phyloP scores from a whole-genome alignment of 2,888 invertebrate species.

The Nowickia ferox region DNA sequence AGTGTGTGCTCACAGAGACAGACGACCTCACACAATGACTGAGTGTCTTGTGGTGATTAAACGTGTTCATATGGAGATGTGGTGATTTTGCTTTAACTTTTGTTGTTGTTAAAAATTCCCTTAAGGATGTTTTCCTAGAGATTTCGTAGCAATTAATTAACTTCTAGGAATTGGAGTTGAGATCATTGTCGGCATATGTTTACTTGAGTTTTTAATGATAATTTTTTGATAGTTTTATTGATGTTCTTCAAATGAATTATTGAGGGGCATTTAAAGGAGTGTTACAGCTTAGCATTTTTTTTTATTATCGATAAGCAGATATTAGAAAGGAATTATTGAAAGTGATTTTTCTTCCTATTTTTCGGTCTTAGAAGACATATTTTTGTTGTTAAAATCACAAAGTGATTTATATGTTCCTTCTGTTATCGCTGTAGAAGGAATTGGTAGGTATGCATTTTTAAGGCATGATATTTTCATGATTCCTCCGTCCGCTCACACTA shows the following conservation, averaged over 20 bases:
- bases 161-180: constrained; percentile 20
- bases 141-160: background rate
- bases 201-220: background rate
- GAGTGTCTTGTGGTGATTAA: constrained; percentile 4
- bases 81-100: background rate
- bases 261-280: background rate
- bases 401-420: too few species aligned
- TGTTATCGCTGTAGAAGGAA: too few species aligned
- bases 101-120: background rate
- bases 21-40: constrained; percentile 35
- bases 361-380: too few species aligned
- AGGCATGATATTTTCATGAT: too few species aligned
- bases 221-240: constrained; percentile 13
- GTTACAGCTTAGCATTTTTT: background rate
- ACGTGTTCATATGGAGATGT: background rate
- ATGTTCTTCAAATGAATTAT: background rate
- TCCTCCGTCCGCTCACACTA: too few species aligned
- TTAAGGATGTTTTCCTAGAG: constrained; percentile 20
- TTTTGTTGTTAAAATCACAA: too few species aligned
- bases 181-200: constrained; percentile 17
- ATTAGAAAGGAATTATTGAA: too few species aligned
- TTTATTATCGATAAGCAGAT: too few species aligned
- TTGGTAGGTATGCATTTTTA: too few species aligned
- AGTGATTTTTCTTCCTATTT: too few species aligned
- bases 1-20: background rate